Conservation (phyloP, 2,113 vertebrate genomes). For the Ploceus nigricollis region DNA sequence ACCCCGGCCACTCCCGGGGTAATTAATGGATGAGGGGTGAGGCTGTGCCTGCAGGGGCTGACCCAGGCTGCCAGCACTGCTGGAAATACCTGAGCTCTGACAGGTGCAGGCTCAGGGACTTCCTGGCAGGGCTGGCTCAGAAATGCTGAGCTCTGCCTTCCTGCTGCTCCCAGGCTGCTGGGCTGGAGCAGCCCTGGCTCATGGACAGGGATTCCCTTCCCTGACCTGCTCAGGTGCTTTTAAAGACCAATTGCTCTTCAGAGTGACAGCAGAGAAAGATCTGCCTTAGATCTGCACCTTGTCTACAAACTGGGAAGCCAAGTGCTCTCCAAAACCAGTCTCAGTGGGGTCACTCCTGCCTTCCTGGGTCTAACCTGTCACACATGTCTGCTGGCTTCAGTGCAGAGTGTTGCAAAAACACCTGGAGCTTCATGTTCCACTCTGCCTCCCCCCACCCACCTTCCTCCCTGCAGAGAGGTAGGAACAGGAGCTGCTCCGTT, state of each 20-base stretch:
- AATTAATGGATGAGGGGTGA: background rate
- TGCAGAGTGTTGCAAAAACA: background rate
- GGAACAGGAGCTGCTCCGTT: background rate
- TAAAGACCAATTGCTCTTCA: background rate
- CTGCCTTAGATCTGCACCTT: background rate
- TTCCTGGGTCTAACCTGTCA: background rate
- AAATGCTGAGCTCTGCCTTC: background rate
- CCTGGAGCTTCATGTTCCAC: rapidly evolving
- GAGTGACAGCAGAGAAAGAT: background rate
- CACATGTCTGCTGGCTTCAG: background rate
- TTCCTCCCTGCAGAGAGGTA: background rate
- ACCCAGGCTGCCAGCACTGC: rapidly evolving
- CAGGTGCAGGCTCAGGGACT: background rate
- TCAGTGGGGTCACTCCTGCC: background rate
- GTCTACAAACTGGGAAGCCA: no score
- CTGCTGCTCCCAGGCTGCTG: background rate
- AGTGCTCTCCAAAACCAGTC: rapidly evolving
- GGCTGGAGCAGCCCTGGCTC: background rate
- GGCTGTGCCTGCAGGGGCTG: background rate
- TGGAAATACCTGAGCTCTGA: background rate
- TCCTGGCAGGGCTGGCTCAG: background rate
- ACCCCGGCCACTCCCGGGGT: background rate
- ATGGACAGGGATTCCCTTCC: background rate
- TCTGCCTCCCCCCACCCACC: rapidly evolving
- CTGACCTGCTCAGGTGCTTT: background rate